phyloP scores from a whole-genome alignment of 2,888 invertebrate species.

The Stenichneumon culpator region DNA sequence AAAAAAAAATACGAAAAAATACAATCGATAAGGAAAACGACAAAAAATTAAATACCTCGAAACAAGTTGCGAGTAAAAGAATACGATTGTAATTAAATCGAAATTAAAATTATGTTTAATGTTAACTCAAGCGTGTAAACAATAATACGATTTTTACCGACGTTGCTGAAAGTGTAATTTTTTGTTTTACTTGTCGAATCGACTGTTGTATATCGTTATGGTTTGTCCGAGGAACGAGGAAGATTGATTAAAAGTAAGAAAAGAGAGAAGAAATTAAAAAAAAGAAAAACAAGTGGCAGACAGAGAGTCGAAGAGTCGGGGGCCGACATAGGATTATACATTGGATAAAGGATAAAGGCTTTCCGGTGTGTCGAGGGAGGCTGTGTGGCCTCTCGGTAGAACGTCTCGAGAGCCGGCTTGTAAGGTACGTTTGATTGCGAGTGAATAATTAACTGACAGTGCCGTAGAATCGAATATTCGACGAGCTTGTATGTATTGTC shows the following conservation, averaged over 20 bases:
- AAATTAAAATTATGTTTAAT: not conserved
- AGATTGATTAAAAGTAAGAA: not conserved
- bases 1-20: not conserved
- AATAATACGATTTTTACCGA: not conserved
- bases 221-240: not conserved
- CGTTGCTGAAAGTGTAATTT: not conserved
- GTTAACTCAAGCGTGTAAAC: not conserved
- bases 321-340: slow-evolving; percentile 50
- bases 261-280: not conserved
- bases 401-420: slow-evolving; percentile 63
- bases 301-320: slow-evolving; percentile 1
- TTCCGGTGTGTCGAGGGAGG: slow-evolving; percentile 34
- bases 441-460: not conserved
- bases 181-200: not conserved
- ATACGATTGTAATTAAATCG: not conserved
- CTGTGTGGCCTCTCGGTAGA: slow-evolving; percentile 47
- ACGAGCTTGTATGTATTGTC: too few relatives aligned
- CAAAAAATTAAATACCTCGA: not conserved
- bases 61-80: not conserved
- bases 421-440: slow-evolving; percentile 54
- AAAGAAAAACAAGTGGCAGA: slow-evolving; percentile 28
- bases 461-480: not conserved
- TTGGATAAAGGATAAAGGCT: slow-evolving; percentile 60
- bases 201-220: not conserved
- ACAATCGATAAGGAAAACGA: not conserved